Evolutionary conservation across 1,140 invertebrate genomes (phyloP), one percentile per base, ranked within the genome.

Genomic region (Brachionus manjavacas): DNA sequence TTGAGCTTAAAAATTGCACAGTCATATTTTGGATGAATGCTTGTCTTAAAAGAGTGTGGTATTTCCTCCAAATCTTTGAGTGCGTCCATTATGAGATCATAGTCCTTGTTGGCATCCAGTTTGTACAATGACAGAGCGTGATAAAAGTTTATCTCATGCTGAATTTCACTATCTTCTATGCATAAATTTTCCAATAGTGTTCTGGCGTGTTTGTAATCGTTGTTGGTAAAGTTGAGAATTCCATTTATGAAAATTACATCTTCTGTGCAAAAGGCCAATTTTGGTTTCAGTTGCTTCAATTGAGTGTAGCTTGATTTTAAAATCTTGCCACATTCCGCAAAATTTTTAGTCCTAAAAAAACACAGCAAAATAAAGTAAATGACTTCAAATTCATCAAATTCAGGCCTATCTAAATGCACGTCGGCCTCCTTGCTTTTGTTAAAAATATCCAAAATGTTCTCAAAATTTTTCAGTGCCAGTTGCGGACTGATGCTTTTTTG

Each of bases 131-230:
- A 46, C 16, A 76, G 23, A 43, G 72, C 41, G 12, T 76, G 41
- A 11, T 76, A 49, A 49, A 76, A 76, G 28, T 76, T 76, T 12
- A 76, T 76, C 41, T 76, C 72, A 52, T 76, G 25, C 52, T 76
- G 72, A 76, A 76, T 76, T 49, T 76, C 41, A 4, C 2, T 14
- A 25, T 76, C 72, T 0, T 46, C 8, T 6, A 49, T 35, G 25
- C 46, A 20, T 8, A 76, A 20, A 76, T 76, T 76, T 76, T 49
- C 46, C 3, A 76, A 46, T 46, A 76, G 46, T 1, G 8, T 9
- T 49, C 8, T 25, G 23, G 43, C 41, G 9, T 28, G 23, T 4
- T 76, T 14, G n/a, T 28, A 76, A 6, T 76, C 23, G 12, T 52
- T 76, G 20, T 76, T 28, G 8, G 46, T 25, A 76, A 25, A 76